Base-by-base conservation (phyloP, 2,113 vertebrate species). In the Syngnathus floridae region DNA sequence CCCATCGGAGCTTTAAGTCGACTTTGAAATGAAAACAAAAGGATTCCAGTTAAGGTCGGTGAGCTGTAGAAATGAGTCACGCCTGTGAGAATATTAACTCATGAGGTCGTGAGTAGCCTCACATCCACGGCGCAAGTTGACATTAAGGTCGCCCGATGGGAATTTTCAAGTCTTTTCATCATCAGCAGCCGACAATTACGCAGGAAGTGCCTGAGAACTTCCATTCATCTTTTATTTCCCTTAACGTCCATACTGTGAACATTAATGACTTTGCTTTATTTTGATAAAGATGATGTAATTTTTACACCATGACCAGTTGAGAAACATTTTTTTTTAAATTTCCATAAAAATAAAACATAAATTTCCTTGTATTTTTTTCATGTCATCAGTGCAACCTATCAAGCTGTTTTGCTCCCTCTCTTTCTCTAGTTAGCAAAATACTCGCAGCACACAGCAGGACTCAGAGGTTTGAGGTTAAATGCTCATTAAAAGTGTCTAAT, bases 341-440 rank as follows among this genome's bases (percentile, higher is more conserved):
- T 31, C 7, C 38, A 40, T 7, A 11, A 43, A 12, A 13, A 43
- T 43, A 12, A 14, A 63, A 55, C 66, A 21, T 64, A n/a, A n/a
- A n/a, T n/a, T n/a, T n/a, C n/a, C n/a, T n/a, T n/a, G n/a, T n/a
- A n/a, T n/a, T n/a, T n/a, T n/a, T n/a, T n/a, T n/a, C n/a, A n/a
- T n/a, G n/a, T n/a, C n/a, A n/a, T n/a, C n/a, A n/a, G n/a, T n/a
- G n/a, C n/a, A n/a, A n/a, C n/a, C n/a, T n/a, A n/a, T n/a, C n/a
- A n/a, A n/a, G n/a, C n/a, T 67, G 36, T 55, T 55, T 64, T 45
- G 49, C 68, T 70, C 56, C 62, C 48, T 71, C 65, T 70, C 58
- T 64, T 48, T 71, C 51, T 62, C 2, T 19, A 37, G 51, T 69
- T 66, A n/a, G 69, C 31, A 48, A 52, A 55, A 35, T n/a, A 21